Percentiles rank a stretch among this genome's conserved stretches.
Conservation (phyloP, 2,888 invertebrate genomes). For the Trissoscelio sp. region DNA sequence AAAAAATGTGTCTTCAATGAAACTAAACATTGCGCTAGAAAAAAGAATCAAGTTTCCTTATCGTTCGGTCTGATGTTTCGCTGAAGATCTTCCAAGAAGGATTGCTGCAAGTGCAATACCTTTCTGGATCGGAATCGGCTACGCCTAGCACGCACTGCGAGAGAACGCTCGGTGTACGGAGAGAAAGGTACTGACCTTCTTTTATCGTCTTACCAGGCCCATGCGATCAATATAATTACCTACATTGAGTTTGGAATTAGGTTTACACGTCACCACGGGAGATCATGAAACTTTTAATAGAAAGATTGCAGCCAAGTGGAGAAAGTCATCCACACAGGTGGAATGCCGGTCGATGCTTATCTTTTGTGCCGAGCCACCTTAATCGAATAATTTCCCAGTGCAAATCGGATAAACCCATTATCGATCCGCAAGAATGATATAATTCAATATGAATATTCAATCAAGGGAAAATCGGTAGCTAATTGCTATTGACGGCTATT, state of each 20-base stretch:
- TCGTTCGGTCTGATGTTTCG: slow-evolving; percentile 1
- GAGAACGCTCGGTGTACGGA: slow-evolving; percentile 70
- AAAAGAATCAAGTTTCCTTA: slow-evolving; percentile 48
- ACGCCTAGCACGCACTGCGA: slow-evolving; percentile 65
- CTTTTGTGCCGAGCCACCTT: slow-evolving; percentile 43
- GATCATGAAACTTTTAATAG: slow-evolving; percentile 68
- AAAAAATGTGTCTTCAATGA: too few relatives aligned
- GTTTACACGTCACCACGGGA: slow-evolving; percentile 69
- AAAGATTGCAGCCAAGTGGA: slow-evolving; percentile 66
- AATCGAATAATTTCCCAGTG: slow-evolving; percentile 48
- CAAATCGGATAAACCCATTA: slow-evolving; percentile 4
- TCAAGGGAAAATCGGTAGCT: slow-evolving; percentile 28
- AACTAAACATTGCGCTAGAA: too few relatives aligned
- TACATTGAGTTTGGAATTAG: slow-evolving; percentile 70
- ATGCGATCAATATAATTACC: slow-evolving; percentile 70
- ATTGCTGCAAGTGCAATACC: slow-evolving; percentile 43
- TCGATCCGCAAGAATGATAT: slow-evolving; percentile 44
- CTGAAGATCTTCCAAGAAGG: slow-evolving; percentile 36
- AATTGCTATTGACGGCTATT: neutral
- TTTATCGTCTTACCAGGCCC: slow-evolving; percentile 73
- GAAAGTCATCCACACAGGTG: slow-evolving; percentile 69
- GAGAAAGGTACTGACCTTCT: slow-evolving; percentile 81
- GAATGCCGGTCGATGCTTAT: slow-evolving; percentile 60
- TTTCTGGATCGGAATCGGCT: slow-evolving; percentile 66
- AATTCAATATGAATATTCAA: slow-evolving; percentile 57